A percentile compares a stretch with the other conserved stretches of the same genome.
Conservation (phyloP, 2,113 vertebrate species). For the Tachysurus vachellii region DNA sequence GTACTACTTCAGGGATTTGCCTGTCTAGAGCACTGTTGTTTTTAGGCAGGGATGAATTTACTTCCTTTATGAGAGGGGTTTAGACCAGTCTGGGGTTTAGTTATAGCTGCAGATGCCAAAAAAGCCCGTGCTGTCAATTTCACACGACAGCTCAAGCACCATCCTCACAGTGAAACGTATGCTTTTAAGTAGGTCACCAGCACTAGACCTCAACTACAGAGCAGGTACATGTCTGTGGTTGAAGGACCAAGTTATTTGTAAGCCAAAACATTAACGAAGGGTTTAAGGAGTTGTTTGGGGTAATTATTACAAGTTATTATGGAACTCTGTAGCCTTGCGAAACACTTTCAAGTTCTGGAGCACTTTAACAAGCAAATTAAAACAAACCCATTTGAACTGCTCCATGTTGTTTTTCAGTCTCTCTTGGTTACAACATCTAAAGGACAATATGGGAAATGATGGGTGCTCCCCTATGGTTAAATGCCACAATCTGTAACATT, state of each 20-base stretch:
- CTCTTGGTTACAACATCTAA: not conserved
- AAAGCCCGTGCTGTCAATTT: conserved; percentile 18
- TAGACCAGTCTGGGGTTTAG: not conserved
- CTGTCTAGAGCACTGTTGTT: conserved; percentile 3
- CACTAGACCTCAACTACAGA: not conserved
- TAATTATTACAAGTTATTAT: not conserved
- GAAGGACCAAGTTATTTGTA: not conserved
- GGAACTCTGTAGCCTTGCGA: not conserved
- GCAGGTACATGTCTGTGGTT: not conserved
- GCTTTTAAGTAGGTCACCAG: not conserved
- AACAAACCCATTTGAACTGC: not conserved
- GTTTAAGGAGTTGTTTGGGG: not conserved
- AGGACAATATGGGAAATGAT: not conserved
- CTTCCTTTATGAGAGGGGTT: not conserved
- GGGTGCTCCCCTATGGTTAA: not conserved
- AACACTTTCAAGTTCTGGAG: not conserved
- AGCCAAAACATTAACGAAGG: not conserved
- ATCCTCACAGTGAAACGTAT: not conserved
- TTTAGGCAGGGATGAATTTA: conserved; percentile 19
- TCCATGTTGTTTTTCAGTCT: not conserved
- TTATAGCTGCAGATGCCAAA: conserved; percentile 3
- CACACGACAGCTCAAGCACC: conserved; percentile 1
- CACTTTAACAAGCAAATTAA: not conserved
- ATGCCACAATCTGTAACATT: not conserved
- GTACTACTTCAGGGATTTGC: not conserved